phyloP scores from a whole-genome alignment of 2,888 invertebrate genomes.

The Aromia moschata region DNA sequence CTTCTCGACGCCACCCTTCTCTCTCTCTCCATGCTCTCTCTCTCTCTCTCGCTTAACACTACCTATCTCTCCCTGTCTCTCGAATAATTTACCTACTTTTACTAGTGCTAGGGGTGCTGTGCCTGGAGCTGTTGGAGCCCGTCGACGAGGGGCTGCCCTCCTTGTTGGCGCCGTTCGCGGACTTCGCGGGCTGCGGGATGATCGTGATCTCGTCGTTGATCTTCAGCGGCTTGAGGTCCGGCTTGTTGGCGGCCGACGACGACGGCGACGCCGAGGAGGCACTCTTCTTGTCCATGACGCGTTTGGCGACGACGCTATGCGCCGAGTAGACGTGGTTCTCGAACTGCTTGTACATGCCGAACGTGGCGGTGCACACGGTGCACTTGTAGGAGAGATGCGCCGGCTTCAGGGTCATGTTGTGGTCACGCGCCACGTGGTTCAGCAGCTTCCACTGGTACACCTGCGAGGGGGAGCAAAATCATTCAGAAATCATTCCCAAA shows the following conservation, averaged over 20 bases:
- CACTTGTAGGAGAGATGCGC: slow-evolving; percentile 95
- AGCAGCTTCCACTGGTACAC: slow-evolving; percentile 94
- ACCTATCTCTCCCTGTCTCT: neutral
- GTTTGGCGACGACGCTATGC: slow-evolving; percentile 89
- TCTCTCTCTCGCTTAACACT: slow-evolving; percentile 10
- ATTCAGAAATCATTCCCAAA: no score
- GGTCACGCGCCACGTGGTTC: slow-evolving; percentile 91
- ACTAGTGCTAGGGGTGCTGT: slow-evolving; percentile 53
- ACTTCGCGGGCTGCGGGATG: slow-evolving; percentile 81
- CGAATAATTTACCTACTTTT: slow-evolving; percentile 57
- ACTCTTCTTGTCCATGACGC: slow-evolving; percentile 80
- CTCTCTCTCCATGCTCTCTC: slow-evolving; percentile 5
- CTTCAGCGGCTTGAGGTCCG: slow-evolving; percentile 81
- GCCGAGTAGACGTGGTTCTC: slow-evolving; percentile 94
- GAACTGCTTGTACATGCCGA: slow-evolving; percentile 94
- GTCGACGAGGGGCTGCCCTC: slow-evolving; percentile 48
- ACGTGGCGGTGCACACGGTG: slow-evolving; percentile 93
- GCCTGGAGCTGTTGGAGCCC: slow-evolving; percentile 43
- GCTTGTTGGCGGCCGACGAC: slow-evolving; percentile 48
- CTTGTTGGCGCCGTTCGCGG: slow-evolving; percentile 46
- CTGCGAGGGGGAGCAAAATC: slow-evolving; percentile 63
- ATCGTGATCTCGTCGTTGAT: slow-evolving; percentile 91
- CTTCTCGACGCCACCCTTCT: slow-evolving; percentile 5
- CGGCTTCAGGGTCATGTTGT: slow-evolving; percentile 90
- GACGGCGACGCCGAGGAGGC: slow-evolving; percentile 56